phyloP scores from a whole-genome alignment of 1,140 invertebrate species.

The Goniozus legneri region DNA sequence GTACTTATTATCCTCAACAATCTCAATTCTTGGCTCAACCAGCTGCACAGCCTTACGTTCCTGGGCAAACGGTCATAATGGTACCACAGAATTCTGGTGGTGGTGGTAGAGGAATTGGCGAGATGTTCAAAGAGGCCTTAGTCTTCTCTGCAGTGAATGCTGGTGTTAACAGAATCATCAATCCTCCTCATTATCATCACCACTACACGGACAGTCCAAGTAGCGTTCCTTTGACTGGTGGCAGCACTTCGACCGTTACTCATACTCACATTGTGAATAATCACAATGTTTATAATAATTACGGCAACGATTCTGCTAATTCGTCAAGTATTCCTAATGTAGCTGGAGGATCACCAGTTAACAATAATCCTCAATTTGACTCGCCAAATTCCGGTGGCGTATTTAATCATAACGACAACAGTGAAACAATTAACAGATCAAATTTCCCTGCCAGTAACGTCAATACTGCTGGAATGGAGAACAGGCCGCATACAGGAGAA shows the following conservation, averaged over 20 bases:
- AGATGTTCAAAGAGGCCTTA: slow-evolving; percentile 40
- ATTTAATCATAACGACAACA: too few relatives aligned
- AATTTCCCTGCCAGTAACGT: too few relatives aligned
- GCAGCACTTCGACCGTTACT: not conserved
- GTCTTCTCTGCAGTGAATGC: slow-evolving; percentile 40
- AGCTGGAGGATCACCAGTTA: not conserved
- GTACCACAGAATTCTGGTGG: slow-evolving; percentile 27
- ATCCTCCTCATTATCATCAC: slow-evolving; percentile 23
- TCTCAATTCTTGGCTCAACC: slow-evolving; percentile 32
- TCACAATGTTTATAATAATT: not conserved
- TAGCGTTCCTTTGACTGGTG: not conserved
- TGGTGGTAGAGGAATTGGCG: slow-evolving; percentile 33
- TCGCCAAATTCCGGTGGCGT: too few relatives aligned
- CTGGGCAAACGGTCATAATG: slow-evolving; percentile 37
- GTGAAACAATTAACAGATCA: too few relatives aligned
- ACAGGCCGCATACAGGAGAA: too few relatives aligned
- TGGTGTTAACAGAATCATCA: slow-evolving; percentile 36
- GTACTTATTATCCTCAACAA: slow-evolving; percentile 28
- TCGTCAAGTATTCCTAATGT: not conserved
- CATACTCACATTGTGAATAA: too few relatives aligned
- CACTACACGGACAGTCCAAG: not conserved
- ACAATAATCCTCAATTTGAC: too few relatives aligned
- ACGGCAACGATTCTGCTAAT: not conserved
- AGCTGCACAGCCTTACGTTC: slow-evolving; percentile 28
- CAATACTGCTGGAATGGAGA: too few relatives aligned